phyloP scores from a whole-genome alignment of 1,140 invertebrate species.

The Sminthurinus signatus region DNA sequence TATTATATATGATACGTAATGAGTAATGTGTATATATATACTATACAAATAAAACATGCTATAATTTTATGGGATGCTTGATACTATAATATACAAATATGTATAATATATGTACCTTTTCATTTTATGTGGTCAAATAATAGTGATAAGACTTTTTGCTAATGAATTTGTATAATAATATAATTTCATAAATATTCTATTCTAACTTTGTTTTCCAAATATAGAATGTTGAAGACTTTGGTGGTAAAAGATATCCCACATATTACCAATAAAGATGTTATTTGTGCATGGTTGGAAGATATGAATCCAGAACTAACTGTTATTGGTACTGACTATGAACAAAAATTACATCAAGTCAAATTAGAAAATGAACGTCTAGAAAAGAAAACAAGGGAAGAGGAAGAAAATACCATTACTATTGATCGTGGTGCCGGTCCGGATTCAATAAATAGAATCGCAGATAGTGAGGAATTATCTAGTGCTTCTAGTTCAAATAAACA shows the following conservation, averaged over 20 bases:
- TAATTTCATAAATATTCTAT: no score
- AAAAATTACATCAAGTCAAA: slow-evolving; percentile 20
- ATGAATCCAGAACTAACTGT: slow-evolving; percentile 31
- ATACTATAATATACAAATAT: no score
- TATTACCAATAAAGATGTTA: slow-evolving; percentile 37
- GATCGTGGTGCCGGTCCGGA: not conserved
- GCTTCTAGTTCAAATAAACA: not conserved
- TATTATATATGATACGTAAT: no score
- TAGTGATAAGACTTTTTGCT: no score
- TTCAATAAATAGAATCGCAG: not conserved
- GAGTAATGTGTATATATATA: no score
- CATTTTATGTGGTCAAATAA: no score
- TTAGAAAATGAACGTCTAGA: slow-evolving; percentile 24
- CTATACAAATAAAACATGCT: no score
- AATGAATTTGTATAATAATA: no score
- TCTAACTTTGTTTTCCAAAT: slow-evolving; percentile 8
- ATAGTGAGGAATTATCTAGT: not conserved
- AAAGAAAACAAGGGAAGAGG: slow-evolving; percentile 4
- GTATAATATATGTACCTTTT: no score
- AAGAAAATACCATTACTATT: slow-evolving; percentile 18
- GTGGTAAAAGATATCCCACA: slow-evolving; percentile 34
- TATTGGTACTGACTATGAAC: slow-evolving; percentile 39
- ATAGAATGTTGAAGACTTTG: slow-evolving; percentile 39
- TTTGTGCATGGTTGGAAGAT: slow-evolving; percentile 42
- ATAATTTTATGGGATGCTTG: no score